Percentiles rank a stretch among this genome's conserved stretches.
phyloP scores from a whole-genome alignment of 2,888 invertebrate species.

The Cephonodes hylas region DNA sequence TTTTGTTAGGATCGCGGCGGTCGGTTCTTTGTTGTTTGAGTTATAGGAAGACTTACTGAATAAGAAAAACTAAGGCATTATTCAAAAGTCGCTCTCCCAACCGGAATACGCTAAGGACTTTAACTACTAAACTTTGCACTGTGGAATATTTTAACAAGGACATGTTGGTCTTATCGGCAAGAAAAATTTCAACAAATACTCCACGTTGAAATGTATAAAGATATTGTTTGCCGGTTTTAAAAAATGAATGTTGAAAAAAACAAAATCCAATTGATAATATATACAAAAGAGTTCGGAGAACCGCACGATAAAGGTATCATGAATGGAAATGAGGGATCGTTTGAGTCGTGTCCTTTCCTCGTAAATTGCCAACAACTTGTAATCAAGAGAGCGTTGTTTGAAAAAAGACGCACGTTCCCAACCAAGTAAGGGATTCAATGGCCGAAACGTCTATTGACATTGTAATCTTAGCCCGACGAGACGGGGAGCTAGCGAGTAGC shows the following conservation, averaged over 20 bases:
- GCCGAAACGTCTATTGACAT: conserved; percentile 61
- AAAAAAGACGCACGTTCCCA: conserved; percentile 41
- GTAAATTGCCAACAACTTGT: conserved; percentile 28
- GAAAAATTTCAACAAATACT: background rate
- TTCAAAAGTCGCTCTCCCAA: conserved; percentile 49
- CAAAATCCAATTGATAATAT: conserved; percentile 12
- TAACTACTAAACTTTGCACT: conserved; percentile 15
- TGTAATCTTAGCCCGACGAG: conserved; percentile 60
- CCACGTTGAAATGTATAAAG: background rate
- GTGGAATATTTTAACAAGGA: conserved; percentile 22
- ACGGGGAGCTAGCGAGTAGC: conserved; percentile 30
- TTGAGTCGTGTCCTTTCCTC: conserved; percentile 19
- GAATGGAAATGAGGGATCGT: conserved; percentile 16
- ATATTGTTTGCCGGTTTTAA: background rate
- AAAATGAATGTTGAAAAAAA: background rate
- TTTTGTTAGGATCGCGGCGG: conserved; percentile 69
- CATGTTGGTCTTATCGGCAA: background rate
- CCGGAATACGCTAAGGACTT: conserved; percentile 42
- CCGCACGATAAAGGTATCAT: conserved; percentile 9
- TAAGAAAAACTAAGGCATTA: conserved; percentile 66
- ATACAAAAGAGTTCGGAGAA: conserved; percentile 14
- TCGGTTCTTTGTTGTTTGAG: conserved; percentile 70
- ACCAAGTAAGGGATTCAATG: conserved; percentile 46
- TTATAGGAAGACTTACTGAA: conserved; percentile 64
- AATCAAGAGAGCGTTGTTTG: conserved; percentile 37